Evolutionary conservation across 2,888 invertebrate genomes (phyloP), one percentile per base, ranked within the genome.

Genomic region (Spodoptera picta): DNA sequence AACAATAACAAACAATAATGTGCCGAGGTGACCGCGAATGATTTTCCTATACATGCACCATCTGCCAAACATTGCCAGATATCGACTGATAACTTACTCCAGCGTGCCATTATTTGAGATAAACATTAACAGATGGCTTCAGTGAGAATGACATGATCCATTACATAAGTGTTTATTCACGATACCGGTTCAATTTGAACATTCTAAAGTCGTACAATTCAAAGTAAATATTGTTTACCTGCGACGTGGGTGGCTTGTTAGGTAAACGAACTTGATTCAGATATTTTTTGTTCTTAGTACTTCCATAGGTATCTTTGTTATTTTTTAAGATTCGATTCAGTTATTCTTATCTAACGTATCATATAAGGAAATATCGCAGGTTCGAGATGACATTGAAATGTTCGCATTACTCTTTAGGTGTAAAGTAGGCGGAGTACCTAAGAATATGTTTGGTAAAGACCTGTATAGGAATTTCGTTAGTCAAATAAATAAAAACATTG

Each of bases 91-190:
- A 93, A 91, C 75, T 87, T 75, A 70, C 78, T 73, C 80, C 79
- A 78, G 82, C 78, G 67, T 83, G 82, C 75, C 78, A 75, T 84
- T 91, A 86, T 92, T 91, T 90, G 88, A 80, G 93, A 93, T 93
- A 93, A 91, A 90, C 77, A 92, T 91, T 91, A 90, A 86, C 92
- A 92, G 87, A 90, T 89, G 90, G 85, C 85, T 77, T 71, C 65
- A 75, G 55, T 73, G 79, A 77, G 86, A 80, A 75, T 81, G 82
- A 80, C 82, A 85, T 73, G 76, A 83, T 84, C 79, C 68, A 80
- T 85, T 85, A 86, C 83, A 85, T 85, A 85, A 85, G 81, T 86
- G 84, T 82, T 82, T 77, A 84, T 84, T 78, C 79, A 83, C 74
- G 77, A 80, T 83, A 80, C 79, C 80, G 83, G 79, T 80, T 78